Base-by-base conservation (phyloP, 2,888 invertebrate genomes). In the Diarsia brunnea region DNA sequence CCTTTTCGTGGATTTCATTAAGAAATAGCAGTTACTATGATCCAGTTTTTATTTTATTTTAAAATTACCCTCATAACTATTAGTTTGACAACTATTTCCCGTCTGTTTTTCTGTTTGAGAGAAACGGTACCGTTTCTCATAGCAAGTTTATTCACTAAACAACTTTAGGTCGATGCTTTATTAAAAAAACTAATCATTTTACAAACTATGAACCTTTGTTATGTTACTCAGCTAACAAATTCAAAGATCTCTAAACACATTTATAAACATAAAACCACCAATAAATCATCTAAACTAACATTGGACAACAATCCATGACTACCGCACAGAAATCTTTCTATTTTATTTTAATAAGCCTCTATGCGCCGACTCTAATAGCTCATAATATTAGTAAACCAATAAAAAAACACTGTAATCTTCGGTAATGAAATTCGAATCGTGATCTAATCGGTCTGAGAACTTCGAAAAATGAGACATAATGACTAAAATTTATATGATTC, bases 401-500 rank as follows among this genome's bases (percentile, higher is more conserved):
- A 85, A 87, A 89, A 73, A 86, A 78, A 80, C 66, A 72, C 75
- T 73, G 84, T 84, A 85, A 89, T 85, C 81, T 78, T 81, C 75
- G 83, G 73, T 83, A 89, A 89, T 89, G 85, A 89, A 86, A 89
- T 85, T 85, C 84, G 58, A 87, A 88, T 89, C 86, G 86, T 84
- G 79, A 82, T 82, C 81, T 82, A 81, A 84, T 73, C 78, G 70
- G 76, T 80, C 76, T 71, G 45, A 76, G 84, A 82, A 82, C 60
- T 77, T 81, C 68, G 60, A 78, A 78, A 87, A 83, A 77, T 76
- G 73, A 86, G 84, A 81, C 80, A 84, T 89, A 83, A 88, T 88
- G 53, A 85, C 70, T 76, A 73, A 84, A 81, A 86, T 85, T 78
- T 84, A 82, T 86, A 80, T 72, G 81, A 80, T 81, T 78, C 67